Evolutionary conservation across 2,113 vertebrate species (phyloP).

Genomic region (Protomyctophum bolini): DNA sequence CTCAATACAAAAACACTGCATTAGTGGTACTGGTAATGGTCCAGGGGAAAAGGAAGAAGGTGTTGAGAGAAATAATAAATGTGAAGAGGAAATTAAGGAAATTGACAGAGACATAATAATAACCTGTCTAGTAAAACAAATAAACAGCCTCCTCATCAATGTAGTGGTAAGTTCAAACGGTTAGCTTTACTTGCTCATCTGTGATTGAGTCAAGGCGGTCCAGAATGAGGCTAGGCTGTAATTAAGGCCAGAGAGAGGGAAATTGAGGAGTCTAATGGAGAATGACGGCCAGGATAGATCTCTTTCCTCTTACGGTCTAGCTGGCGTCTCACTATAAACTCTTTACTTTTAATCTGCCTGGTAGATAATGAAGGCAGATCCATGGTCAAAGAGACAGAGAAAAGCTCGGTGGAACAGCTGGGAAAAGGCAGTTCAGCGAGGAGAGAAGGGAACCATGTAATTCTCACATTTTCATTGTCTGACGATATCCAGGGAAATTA

Average conservation of each 20-base stretch:
- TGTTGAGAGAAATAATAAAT: conserved; percentile 40
- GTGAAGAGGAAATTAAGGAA: conserved; percentile 18
- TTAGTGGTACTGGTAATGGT: conserved; percentile 22
- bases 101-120: conserved; percentile 31
- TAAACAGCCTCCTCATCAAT: conserved; percentile 46
- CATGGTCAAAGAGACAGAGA: conserved; percentile 36
- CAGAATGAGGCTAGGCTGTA: conserved; percentile 47
- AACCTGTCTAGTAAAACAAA: conserved; percentile 20
- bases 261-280: conserved; percentile 27
- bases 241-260: conserved; percentile 50
- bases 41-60: conserved; percentile 21
- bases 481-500: conserved; percentile 39
- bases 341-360: conserved; percentile 65
- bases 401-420: conserved; percentile 40
- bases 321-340: conserved; percentile 44
- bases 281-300: conserved; percentile 42
- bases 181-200: conserved; percentile 31
- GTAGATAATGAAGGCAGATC: conserved; percentile 57
- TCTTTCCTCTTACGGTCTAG: conserved; percentile 28
- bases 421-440: conserved; percentile 30
- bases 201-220: conserved; percentile 39
- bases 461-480: conserved; percentile 54
- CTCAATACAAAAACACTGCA: conserved; percentile 45
- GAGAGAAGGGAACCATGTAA: conserved; percentile 33
- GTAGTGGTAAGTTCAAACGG: conserved; percentile 39